These are phyloP conservation scores for Phenganax subtilis DNA, from an alignment of 92 coral and sea anemone genomes.

Conservation along the genomic window DNA sequence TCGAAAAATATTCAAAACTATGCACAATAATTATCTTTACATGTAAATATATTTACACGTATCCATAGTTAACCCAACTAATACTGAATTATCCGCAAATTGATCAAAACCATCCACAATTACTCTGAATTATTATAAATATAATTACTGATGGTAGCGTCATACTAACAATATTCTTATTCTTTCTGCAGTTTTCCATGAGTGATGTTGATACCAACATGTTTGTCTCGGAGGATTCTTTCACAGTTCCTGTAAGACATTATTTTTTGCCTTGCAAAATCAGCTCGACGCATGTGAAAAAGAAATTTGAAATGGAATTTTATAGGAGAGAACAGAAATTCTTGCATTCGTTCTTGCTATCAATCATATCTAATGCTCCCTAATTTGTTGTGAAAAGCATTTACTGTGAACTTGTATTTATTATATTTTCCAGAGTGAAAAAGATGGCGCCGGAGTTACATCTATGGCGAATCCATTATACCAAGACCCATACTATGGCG, in stretches of 20 bases:
- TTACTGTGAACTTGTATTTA: not conserved
- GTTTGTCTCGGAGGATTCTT: slow-evolving; percentile 94
- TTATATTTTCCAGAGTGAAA: slow-evolving; percentile 60
- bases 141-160: not conserved
- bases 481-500: slow-evolving; percentile 96
- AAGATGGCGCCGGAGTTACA: slow-evolving; percentile 69
- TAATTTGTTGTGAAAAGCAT: not conserved
- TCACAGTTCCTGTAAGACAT: slow-evolving; percentile 81
- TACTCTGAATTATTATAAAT: too few relatives aligned
- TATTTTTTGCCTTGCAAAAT: too few relatives aligned
- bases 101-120: too few relatives aligned
- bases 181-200: slow-evolving; percentile 71
- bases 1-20: too few relatives aligned
- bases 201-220: slow-evolving; percentile 96
- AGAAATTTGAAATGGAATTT: too few relatives aligned
- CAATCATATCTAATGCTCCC: too few relatives aligned
- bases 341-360: not conserved
- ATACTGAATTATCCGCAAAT: too few relatives aligned
- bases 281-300: too few relatives aligned
- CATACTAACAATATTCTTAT: not conserved
- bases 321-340: not conserved
- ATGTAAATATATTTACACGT: too few relatives aligned
- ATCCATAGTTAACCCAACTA: too few relatives aligned
- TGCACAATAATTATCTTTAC: too few relatives aligned
- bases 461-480: slow-evolving; percentile 98